These are phyloP conservation scores for Hymenopus coronatus DNA, from an alignment of 2,888 invertebrate species.

Conservation along the genomic window DNA sequence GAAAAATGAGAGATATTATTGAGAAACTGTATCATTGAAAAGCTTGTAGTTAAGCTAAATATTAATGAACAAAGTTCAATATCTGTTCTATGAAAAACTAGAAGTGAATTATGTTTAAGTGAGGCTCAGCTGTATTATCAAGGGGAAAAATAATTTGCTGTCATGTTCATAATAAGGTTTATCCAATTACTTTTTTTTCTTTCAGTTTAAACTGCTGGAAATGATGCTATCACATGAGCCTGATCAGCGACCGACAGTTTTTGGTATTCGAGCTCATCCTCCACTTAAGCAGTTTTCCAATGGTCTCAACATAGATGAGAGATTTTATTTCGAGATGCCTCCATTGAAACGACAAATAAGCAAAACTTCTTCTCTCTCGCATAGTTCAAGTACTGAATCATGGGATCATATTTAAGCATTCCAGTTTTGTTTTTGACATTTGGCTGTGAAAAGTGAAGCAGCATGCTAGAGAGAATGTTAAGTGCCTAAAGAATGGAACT, in stretches of 20 bases:
- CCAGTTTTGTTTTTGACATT: neutral
- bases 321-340: slow-evolving; percentile 57
- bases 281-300: slow-evolving; percentile 55
- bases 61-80: too few species aligned
- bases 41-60: too few species aligned
- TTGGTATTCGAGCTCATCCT: slow-evolving; percentile 63
- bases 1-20: too few species aligned
- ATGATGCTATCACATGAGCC: slow-evolving; percentile 77
- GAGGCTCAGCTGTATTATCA: too few species aligned
- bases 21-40: too few species aligned
- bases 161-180: neutral
- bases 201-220: slow-evolving; percentile 67
- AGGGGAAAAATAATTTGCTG: neutral
- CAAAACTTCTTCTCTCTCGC: slow-evolving; percentile 1
- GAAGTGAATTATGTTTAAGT: too few species aligned
- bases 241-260: slow-evolving; percentile 69
- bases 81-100: too few species aligned
- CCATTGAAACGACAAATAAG: neutral
- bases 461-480: neutral
- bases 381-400: neutral
- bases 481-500: neutral
- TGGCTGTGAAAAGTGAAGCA: neutral
- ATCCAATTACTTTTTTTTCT: slow-evolving; percentile 24
- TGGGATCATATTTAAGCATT: neutral
- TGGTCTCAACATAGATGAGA: slow-evolving; percentile 39